Evolutionary conservation across 2,888 invertebrate genomes (phyloP).

Genomic region (Caenorhabditis japonica): DNA sequence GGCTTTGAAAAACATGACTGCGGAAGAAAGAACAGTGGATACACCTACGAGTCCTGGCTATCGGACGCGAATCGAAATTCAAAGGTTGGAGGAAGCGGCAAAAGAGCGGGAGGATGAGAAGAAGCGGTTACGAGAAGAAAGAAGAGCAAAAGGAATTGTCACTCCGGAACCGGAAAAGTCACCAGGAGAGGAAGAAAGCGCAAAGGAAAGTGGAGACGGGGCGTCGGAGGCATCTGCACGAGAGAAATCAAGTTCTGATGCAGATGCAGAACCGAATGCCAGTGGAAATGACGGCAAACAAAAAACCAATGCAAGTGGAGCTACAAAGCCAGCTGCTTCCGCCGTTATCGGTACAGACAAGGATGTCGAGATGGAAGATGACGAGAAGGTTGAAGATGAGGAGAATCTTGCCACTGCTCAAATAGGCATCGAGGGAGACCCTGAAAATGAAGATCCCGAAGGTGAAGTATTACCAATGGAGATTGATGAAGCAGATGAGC

Average conservation of each 20-base stretch:
- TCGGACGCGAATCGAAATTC: too few relatives aligned
- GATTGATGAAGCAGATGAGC: not conserved
- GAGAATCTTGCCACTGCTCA: not conserved
- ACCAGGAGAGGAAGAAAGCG: not conserved
- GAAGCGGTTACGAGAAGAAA: not conserved
- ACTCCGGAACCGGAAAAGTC: not conserved
- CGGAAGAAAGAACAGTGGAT: not conserved
- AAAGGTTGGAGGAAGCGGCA: not conserved
- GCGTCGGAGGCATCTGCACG: too few relatives aligned
- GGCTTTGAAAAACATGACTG: not conserved
- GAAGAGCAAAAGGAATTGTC: not conserved
- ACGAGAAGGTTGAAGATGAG: not conserved
- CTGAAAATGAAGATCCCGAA: too few relatives aligned
- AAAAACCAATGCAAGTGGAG: too few relatives aligned
- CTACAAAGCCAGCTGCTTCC: not conserved
- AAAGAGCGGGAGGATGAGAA: not conserved
- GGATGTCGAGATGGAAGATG: constrained; percentile 3
- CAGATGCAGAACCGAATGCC: too few relatives aligned
- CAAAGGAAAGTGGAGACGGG: too few relatives aligned
- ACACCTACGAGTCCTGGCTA: too few relatives aligned
- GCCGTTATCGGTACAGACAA: not conserved
- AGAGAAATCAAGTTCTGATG: too few relatives aligned
- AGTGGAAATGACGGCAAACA: too few relatives aligned
- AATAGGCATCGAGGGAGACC: too few relatives aligned
- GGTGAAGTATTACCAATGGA: too few relatives aligned